These are phyloP conservation scores for Heterodera carotae DNA, from an alignment of 1,140 invertebrate genomes.

Conservation along the genomic window DNA sequence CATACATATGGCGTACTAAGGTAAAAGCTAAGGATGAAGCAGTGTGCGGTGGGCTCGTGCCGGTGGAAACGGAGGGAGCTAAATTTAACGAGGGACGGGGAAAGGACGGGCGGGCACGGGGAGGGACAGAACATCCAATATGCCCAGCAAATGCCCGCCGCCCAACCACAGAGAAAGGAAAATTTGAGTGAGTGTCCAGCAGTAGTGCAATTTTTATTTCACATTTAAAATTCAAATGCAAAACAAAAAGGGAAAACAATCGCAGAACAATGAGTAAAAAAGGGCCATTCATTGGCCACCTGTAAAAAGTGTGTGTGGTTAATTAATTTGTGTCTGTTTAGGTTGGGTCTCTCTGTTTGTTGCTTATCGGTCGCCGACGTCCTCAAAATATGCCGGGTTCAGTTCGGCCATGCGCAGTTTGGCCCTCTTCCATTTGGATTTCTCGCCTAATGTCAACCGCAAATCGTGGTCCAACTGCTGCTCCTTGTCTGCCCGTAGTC, in stretches of 20 bases:
- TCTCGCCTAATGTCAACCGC: background rate
- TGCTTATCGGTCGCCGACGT: background rate
- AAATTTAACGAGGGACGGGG: background rate
- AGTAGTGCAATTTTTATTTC: too few species aligned
- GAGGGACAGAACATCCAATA: too few species aligned
- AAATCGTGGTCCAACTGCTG: too few species aligned
- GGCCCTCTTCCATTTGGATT: background rate
- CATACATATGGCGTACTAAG: too few species aligned
- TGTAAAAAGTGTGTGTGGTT: background rate
- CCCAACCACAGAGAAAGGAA: too few species aligned
- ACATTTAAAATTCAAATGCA: background rate
- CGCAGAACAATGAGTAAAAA: background rate
- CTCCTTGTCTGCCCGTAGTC: background rate
- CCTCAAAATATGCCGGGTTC: background rate
- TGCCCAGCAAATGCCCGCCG: background rate
- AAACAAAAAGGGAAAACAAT: background rate
- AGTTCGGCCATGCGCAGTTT: background rate
- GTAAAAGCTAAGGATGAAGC: background rate
- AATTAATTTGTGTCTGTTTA: background rate
- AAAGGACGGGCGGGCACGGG: too few species aligned
- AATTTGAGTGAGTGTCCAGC: background rate
- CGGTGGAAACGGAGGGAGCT: background rate
- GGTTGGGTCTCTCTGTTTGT: background rate
- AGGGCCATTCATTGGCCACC: background rate
- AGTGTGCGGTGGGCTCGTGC: background rate